phyloP scores from a whole-genome alignment of 2,888 invertebrate genomes.

The Sarcophaga carnaria region DNA sequence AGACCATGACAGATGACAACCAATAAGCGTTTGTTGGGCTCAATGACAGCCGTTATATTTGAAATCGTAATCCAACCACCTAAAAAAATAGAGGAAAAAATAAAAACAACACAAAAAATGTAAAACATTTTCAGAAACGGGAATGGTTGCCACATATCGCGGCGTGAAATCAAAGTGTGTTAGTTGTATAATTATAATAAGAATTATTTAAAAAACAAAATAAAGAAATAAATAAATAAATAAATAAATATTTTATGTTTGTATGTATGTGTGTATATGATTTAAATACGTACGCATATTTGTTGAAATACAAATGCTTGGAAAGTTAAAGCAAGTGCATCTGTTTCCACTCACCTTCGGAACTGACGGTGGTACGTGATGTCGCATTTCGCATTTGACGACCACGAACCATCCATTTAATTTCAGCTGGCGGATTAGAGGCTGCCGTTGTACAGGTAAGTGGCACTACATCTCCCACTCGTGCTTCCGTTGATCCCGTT shows the following conservation, averaged over 20 bases:
- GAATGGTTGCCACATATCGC: too few relatives aligned
- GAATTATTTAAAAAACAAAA: slow-evolving; percentile 32
- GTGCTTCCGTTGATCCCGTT: slow-evolving; percentile 93
- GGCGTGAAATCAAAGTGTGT: background rate
- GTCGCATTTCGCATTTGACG: slow-evolving; percentile 89
- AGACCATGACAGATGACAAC: slow-evolving; percentile 95
- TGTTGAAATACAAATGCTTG: background rate
- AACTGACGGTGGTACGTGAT: slow-evolving; percentile 86
- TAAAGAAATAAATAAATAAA: background rate
- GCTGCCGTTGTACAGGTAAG: slow-evolving; percentile 94
- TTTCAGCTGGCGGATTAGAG: slow-evolving; percentile 94
- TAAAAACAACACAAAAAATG: slow-evolving; percentile 37
- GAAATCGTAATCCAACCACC: slow-evolving; percentile 96
- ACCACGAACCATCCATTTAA: slow-evolving; percentile 93
- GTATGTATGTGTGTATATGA: background rate
- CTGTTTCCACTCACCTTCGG: slow-evolving; percentile 84
- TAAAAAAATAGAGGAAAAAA: slow-evolving; percentile 73
- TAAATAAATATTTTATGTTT: background rate
- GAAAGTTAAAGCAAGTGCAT: background rate
- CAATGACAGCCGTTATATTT: slow-evolving; percentile 91
- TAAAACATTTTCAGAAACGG: background rate
- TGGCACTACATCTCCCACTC: slow-evolving; percentile 93
- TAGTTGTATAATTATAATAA: too few relatives aligned
- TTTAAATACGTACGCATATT: background rate
- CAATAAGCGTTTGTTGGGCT: slow-evolving; percentile 89